phyloP scores from a whole-genome alignment of 2,888 invertebrate genomes.

The Apamea monoglypha region DNA sequence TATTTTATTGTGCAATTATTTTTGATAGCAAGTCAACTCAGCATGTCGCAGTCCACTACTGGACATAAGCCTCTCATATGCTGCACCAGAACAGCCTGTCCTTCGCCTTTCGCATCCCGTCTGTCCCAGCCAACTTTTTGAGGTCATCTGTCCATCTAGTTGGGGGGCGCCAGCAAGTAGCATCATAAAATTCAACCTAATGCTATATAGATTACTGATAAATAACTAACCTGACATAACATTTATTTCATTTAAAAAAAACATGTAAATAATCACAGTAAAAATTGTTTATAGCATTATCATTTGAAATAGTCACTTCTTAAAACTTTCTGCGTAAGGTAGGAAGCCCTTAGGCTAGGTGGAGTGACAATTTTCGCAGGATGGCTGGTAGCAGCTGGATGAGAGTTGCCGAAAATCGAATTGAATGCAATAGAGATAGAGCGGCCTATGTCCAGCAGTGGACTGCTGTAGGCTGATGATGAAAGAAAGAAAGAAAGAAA shows the following conservation, averaged over 20 bases:
- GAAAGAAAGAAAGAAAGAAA: too few relatives aligned
- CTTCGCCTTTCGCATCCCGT: neutral
- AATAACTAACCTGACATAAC: neutral
- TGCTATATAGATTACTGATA: neutral
- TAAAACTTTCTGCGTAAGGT: neutral
- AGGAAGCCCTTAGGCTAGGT: neutral
- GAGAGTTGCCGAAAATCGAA: neutral
- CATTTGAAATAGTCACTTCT: neutral
- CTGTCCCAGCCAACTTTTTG: neutral
- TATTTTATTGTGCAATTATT: too few relatives aligned
- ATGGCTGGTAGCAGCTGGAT: neutral
- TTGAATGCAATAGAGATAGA: too few relatives aligned
- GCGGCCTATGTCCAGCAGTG: too few relatives aligned
- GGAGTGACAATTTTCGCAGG: neutral
- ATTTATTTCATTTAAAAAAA: neutral
- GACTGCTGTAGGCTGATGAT: neutral
- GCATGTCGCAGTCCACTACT: too few relatives aligned
- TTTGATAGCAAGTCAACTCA: too few relatives aligned
- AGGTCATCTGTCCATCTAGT: neutral
- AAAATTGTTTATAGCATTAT: neutral
- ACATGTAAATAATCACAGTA: neutral
- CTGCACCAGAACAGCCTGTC: neutral
- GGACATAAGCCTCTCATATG: too few relatives aligned
- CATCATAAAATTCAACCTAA: neutral
- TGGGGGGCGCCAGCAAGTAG: neutral